phyloP scores from a whole-genome alignment of 2,888 invertebrate genomes.

The Drosophila pseudotakahashii region DNA sequence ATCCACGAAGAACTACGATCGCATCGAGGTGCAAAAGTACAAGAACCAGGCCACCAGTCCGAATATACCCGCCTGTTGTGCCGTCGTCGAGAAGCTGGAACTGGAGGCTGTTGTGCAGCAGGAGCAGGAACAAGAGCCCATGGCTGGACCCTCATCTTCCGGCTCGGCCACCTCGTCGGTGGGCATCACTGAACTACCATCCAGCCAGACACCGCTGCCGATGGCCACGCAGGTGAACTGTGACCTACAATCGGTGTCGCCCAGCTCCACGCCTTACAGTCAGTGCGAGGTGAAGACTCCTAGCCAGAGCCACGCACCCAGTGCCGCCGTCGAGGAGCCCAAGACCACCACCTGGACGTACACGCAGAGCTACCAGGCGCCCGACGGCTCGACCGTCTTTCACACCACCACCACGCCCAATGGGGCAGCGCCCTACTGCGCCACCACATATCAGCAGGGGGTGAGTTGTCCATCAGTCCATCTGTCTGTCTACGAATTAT shows the following conservation, averaged over 20 bases:
- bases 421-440: slow-evolving; percentile 80
- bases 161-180: slow-evolving; percentile 29
- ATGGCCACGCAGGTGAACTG: slow-evolving; percentile 57
- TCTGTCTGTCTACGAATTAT: too few relatives aligned
- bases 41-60: slow-evolving; percentile 85
- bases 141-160: slow-evolving; percentile 43
- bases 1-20: slow-evolving; percentile 82
- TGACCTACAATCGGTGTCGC: slow-evolving; percentile 80
- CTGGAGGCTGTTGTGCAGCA: slow-evolving; percentile 13
- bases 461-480: slow-evolving; percentile 71
- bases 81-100: slow-evolving; percentile 61
- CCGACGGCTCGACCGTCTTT: slow-evolving; percentile 83
- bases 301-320: slow-evolving; percentile 62
- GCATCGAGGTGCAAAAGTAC: slow-evolving; percentile 83
- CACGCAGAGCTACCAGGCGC: slow-evolving; percentile 82
- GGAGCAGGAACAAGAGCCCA: slow-evolving; percentile 19
- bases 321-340: slow-evolving; percentile 67
- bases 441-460: slow-evolving; percentile 84
- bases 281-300: slow-evolving; percentile 67
- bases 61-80: slow-evolving; percentile 82
- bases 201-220: slow-evolving; percentile 71
- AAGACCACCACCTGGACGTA: slow-evolving; percentile 81
- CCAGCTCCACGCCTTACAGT: slow-evolving; percentile 82
- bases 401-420: slow-evolving; percentile 81
- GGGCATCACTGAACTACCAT: slow-evolving; percentile 40